Conservation (phyloP, 2,797 vertebrate species). For the Hypotaenidia okinawae region DNA sequence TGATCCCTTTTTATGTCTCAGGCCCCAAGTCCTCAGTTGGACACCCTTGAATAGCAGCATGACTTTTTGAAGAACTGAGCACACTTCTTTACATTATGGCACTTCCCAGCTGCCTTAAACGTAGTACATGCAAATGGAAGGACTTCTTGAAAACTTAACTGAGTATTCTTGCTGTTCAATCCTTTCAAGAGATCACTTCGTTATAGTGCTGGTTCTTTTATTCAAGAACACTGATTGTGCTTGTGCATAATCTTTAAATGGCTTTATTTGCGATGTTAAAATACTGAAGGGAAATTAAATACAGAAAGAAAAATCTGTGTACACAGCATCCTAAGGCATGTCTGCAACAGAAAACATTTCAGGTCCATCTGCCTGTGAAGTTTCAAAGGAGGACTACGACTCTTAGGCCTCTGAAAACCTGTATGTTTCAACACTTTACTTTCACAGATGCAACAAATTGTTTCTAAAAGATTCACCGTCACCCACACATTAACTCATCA, state of each 20-base stretch:
- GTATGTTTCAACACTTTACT: conserved; percentile 33
- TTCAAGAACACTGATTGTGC: neutral
- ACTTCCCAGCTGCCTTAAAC: neutral
- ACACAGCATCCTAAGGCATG: neutral
- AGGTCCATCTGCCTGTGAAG: neutral
- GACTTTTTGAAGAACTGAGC: neutral
- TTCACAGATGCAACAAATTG: conserved; percentile 47
- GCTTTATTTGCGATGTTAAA: conserved; percentile 54
- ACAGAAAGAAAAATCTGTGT: conserved; percentile 46
- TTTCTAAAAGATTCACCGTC: conserved; percentile 40
- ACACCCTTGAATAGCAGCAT: neutral
- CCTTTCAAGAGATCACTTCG: conserved; percentile 25
- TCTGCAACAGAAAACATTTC: neutral
- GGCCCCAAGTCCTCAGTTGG: neutral
- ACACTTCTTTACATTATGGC: neutral
- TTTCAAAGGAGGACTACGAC: conserved; percentile 3
- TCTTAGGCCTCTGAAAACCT: neutral
- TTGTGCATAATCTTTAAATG: conserved; percentile 44
- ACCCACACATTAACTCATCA: conserved; percentile 58
- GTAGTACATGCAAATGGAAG: neutral
- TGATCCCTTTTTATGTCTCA: neutral
- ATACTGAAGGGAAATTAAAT: conserved; percentile 56
- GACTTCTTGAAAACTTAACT: neutral
- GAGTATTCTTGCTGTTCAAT: neutral
- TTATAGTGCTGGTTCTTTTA: conserved; percentile 1